Base-by-base conservation (phyloP, 2,797 vertebrate genomes). In the Garrulus glandarius region DNA sequence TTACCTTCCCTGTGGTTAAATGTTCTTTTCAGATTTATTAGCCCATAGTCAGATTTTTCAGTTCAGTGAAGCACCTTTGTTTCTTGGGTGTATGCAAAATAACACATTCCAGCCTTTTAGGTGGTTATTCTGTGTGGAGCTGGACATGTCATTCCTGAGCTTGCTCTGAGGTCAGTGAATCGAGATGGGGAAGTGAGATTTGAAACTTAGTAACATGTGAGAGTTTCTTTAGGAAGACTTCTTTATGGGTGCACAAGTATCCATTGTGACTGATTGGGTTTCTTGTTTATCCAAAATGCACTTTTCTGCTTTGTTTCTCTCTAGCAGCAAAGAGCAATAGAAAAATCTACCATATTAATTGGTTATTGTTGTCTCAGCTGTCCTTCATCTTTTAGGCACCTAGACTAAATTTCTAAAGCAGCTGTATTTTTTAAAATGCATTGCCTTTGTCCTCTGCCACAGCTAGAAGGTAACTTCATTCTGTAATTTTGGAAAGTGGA, bases 171-270 rank as follows among this genome's bases (percentile, higher is more conserved):
- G 47, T 39, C 19, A 47, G 0, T 53, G 21, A 50, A 49, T 65
- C 2, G 2, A 37, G 32, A 47, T 1, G 1, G 5, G 34, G 4
- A 77, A 47, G 29, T 47, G 26, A 71, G 56, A 46, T 47, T 41
- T 36, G n/a, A 50, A 72, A 41, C 1, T 50, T 36, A 27, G 19
- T 49, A 57, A 11, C 9, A 27, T 2, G 3, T 19, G 30, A 57
- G 15, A 6, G 3, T 9, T 69, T 53, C 30, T 50, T 47, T 50
- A 46, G 22, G 44, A 53, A 39, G 8, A 7, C 5, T 43, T 69
- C 21, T 23, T 70, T 2, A 3, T 29, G 41, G 13, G 13, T 46
- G 5, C 2, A 1, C 3, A 23, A 14, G 5, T 55, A 36, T 15
- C 13, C 4, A 5, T 43, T 79, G 9, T 16, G 5, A 34, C 13